Evolutionary conservation across 2,797 vertebrate genomes (phyloP).

Genomic region (Sciurus vulgaris): DNA sequence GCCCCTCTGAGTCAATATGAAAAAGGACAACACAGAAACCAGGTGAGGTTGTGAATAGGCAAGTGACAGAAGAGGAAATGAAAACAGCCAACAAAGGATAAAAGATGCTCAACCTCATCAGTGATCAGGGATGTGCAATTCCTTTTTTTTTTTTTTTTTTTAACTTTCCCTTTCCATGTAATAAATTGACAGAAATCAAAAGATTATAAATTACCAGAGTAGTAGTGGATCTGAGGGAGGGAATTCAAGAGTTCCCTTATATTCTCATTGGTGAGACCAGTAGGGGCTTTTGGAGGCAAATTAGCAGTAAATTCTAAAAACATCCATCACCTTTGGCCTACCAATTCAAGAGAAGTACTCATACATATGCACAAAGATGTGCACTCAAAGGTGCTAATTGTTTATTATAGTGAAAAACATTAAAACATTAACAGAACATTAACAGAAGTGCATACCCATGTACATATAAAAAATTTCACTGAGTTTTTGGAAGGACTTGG

Average conservation of each 20-base stretch:
- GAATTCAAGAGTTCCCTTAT: neutral
- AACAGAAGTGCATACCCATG: neutral
- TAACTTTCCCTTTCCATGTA: neutral
- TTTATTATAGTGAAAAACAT: neutral
- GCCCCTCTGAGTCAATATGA: neutral
- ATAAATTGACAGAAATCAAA: constrained; percentile 9
- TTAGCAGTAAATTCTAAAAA: neutral
- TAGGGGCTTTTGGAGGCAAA: neutral
- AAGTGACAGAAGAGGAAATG: constrained; percentile 10
- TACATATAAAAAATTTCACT: neutral
- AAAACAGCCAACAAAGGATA: neutral
- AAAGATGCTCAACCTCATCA: neutral
- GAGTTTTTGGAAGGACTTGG: constrained; percentile 29
- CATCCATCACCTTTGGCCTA: neutral
- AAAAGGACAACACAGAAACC: neutral
- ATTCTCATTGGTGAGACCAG: neutral
- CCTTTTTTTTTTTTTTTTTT: neutral
- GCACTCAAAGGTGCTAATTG: neutral
- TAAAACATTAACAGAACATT: neutral
- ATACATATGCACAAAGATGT: neutral
- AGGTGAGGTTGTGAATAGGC: neutral
- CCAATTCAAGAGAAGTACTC: neutral
- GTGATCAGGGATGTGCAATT: neutral
- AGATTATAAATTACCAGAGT: neutral
- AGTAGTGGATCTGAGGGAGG: neutral